phyloP scores from a whole-genome alignment of 2,113 vertebrate genomes.

The Dasyurus viverrinus region DNA sequence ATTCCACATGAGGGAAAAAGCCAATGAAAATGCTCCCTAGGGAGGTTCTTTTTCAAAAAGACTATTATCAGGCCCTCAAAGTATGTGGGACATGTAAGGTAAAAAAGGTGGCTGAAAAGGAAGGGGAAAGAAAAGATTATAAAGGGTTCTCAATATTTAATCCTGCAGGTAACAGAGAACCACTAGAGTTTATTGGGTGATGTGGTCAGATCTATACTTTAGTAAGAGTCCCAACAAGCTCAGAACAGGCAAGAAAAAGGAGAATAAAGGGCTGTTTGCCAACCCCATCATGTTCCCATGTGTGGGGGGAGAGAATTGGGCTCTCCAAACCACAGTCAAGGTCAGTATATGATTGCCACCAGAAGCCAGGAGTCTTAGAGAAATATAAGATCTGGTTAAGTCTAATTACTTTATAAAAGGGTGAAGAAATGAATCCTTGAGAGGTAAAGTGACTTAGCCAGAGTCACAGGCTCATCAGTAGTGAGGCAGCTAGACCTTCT shows the following conservation, averaged over 20 bases:
- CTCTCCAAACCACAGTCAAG: neutral
- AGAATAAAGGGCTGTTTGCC: neutral
- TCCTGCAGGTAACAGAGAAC: neutral
- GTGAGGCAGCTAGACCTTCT: neutral
- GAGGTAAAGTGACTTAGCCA: neutral
- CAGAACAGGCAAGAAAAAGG: neutral
- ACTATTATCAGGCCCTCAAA: neutral
- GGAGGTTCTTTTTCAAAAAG: neutral
- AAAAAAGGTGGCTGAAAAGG: neutral
- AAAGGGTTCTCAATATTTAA: neutral
- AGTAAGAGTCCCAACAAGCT: neutral
- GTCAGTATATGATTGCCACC: neutral
- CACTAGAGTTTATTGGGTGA: neutral
- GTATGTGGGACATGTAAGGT: neutral
- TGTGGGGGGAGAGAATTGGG: neutral
- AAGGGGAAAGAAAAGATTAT: neutral
- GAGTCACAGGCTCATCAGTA: neutral
- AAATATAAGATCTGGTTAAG: too few relatives aligned
- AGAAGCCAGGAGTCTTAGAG: neutral
- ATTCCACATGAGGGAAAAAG: neutral
- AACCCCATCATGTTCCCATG: neutral
- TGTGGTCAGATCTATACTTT: neutral
- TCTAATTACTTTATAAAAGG: neutral
- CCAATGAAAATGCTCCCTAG: neutral
- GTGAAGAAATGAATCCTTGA: neutral